Evolutionary conservation across 2,888 invertebrate species (phyloP), one percentile per base, ranked within the genome.

Genomic region (Ypsolopha sequella): DNA sequence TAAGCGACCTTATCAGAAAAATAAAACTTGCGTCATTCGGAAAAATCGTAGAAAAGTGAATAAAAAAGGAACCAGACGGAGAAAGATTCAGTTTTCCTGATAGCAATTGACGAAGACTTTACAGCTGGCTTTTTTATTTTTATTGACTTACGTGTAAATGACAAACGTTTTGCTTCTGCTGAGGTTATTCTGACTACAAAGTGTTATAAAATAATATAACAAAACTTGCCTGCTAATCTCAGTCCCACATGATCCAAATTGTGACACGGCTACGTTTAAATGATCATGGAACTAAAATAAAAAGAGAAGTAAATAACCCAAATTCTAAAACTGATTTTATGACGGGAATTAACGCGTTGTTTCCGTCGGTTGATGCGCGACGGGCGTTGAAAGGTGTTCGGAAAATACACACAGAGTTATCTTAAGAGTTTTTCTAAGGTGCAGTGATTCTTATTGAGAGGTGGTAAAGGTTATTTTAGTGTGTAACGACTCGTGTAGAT

Each of bases 311-410:
- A 85, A 85, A 85, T 84, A 84, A 82, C 80, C 82, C 78, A 80
- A 81, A 82, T 85, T 82, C 86, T 85, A 84, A 85, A 85, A 81
- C 76, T 76, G 86, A 85, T 85, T 86, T 86, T 85, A 86, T 82
- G 85, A 85, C 84, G 82, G 80, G 85, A 85, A 85, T 85, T 85
- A 86, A 86, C 86, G 84, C 77, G 84, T 85, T 82, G 84, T 86
- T 86, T 86, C 86, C 86, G 85, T 78, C 82, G 80, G 78, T 76
- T 75, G 84, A 80, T 81, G 81, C 75, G 84, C 76, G 82, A 79
- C 75, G 80, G 75, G 82, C 80, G 84, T 73, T 84, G 86, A 86
- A 82, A 86, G 84, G 80, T 78, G 84, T 71, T 78, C 76, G 78
- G 76, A 80, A 80, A 82, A 82, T 80, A 84, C 79, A 79, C 74